Percentiles rank a stretch among this genome's conserved stretches.
Evolutionary conservation across 2,113 vertebrate genomes (phyloP).

Genomic region (Strix uralensis): DNA sequence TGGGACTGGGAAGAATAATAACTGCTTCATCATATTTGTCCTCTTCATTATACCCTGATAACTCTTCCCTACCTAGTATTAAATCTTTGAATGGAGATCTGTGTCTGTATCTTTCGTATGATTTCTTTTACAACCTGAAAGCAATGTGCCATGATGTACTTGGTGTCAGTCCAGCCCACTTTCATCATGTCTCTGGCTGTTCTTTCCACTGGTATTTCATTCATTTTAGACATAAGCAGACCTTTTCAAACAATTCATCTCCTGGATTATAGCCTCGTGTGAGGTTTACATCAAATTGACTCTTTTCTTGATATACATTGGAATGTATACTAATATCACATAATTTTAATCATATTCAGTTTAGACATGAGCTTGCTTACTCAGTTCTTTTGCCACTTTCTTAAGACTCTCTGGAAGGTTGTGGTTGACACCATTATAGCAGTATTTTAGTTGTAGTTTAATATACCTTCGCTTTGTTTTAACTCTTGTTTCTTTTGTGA

Average conservation of each 20-base stretch:
- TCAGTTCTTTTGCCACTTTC: neutral
- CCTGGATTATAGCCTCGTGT: neutral
- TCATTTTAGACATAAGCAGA: neutral
- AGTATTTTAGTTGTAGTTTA: neutral
- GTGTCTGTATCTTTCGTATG: neutral
- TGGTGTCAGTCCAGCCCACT: neutral
- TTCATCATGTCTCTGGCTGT: neutral
- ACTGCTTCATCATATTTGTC: neutral
- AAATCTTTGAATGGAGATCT: neutral
- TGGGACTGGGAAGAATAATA: neutral
- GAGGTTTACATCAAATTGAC: neutral
- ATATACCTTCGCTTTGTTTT: neutral
- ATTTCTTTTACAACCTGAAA: neutral
- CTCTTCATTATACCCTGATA: neutral
- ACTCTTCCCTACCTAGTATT: neutral
- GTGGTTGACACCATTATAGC: neutral
- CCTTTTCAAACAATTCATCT: neutral
- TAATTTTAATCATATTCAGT: neutral
- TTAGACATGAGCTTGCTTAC: neutral
- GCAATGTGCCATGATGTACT: neutral
- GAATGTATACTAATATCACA: neutral
- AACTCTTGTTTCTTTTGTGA: neutral
- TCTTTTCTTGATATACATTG: neutral
- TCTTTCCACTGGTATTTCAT: neutral
- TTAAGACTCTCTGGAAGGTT: neutral